These are phyloP conservation scores for Meiosimyza decipiens DNA, from an alignment of 2,888 invertebrate species.

Conservation along the genomic window DNA sequence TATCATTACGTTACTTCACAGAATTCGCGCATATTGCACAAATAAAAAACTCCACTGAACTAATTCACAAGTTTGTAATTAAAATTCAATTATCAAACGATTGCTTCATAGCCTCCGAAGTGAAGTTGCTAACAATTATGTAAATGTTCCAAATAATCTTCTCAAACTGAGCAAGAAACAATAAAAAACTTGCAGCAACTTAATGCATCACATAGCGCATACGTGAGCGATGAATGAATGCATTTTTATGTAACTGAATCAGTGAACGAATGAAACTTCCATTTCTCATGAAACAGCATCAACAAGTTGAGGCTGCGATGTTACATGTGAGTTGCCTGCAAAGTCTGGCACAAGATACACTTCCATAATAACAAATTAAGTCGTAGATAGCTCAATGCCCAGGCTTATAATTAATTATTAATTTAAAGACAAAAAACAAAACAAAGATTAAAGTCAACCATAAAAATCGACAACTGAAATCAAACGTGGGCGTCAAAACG, in stretches of 20 bases:
- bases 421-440: conserved; percentile 2
- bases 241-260: conserved; percentile 9
- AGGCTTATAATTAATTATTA: conserved; percentile 19
- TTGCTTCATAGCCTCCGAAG: no score
- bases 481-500: conserved; percentile 12
- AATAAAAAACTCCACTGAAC: no score
- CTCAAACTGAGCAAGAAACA: no score
- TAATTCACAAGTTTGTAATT: no score
- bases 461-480: background rate
- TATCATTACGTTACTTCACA: no score
- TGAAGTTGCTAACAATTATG: no score
- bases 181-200: no score
- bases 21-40: no score
- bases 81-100: no score
- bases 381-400: background rate
- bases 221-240: background rate
- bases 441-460: background rate
- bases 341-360: background rate
- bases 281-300: background rate
- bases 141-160: no score
- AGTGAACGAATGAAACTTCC: background rate
- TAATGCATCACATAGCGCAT: background rate
- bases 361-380: background rate
- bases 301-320: background rate
- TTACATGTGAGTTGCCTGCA: no score